These are phyloP conservation scores for Venustaconcha ellipsiformis DNA, from an alignment of 1,140 invertebrate genomes.

Conservation along the genomic window DNA sequence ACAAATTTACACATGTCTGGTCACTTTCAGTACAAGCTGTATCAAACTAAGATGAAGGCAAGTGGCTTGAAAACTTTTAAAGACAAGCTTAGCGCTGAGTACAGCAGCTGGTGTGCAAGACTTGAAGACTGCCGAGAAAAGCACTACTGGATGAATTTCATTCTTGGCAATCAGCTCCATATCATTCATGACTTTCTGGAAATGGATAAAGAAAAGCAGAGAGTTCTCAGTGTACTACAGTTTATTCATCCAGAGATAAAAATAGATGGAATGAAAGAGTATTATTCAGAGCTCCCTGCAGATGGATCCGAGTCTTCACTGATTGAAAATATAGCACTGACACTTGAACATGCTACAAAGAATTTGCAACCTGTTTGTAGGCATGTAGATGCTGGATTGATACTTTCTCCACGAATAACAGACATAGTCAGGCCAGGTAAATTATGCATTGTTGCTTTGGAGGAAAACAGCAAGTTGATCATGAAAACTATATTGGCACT, in stretches of 20 bases:
- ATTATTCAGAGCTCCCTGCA: neutral
- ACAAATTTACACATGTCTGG: conserved; percentile 21
- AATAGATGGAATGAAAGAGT: neutral
- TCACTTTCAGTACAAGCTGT: conserved; percentile 9
- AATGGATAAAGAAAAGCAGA: neutral
- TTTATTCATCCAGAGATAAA: conserved; percentile 16
- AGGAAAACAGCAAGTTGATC: conserved; percentile 24
- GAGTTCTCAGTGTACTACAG: neutral
- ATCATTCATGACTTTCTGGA: conserved; percentile 6
- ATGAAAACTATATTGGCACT: conserved; percentile 36
- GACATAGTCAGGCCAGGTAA: conserved; percentile 12
- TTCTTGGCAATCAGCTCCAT: neutral
- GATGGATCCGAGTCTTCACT: neutral
- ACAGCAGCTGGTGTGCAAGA: neutral
- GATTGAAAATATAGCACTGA: too few species aligned
- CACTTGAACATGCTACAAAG: too few species aligned
- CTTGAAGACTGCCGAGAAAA: neutral
- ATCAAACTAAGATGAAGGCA: neutral
- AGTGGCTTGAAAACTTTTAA: neutral
- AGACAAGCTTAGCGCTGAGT: neutral
- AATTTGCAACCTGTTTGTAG: neutral
- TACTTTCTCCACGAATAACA: neutral
- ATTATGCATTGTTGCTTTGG: conserved; percentile 10
- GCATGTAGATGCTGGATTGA: neutral
- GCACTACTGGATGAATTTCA: conserved; percentile 28